Base-by-base conservation (phyloP, 1,140 invertebrate genomes). In the Megalopta genalis region DNA sequence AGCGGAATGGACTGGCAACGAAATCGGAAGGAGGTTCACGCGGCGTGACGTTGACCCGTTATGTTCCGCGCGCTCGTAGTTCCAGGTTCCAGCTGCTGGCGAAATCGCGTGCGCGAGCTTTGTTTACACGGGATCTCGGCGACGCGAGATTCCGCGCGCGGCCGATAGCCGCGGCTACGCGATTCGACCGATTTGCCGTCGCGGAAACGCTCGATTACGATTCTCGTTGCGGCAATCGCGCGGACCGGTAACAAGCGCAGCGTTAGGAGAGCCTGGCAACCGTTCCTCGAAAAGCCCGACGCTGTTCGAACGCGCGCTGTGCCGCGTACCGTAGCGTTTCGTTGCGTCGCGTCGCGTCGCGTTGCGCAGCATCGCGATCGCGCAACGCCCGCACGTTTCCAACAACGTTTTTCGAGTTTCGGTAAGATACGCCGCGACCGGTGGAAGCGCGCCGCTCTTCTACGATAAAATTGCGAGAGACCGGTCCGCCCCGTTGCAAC, bases 41-140 rank as follows among this genome's bases (percentile, higher is more conserved):
- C 75, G 77, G 60, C 86, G 83, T 87, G 83, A 87, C 86, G 86
- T 78, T 83, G 77, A 69, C 74, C 86, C 86, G 86, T 87, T 87
- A 87, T 69, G 52, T 75, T 78, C 63, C 77, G 73, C 46, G 64
- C 52, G 60, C 23, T 70, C 69, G 49, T 69, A 73, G 77, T 42
- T 27, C 39, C 27, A 72, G 73, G 77, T 42, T 27, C 39, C 27
- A 57, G 80, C 76, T 64, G 60, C 74, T 67, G 71, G 54, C 75
- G 67, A 59, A 63, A 66, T 14, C 60, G 46, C 67, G 68, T 65
- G 63, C 77, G 52, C 60, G 46, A 77, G 66, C 60, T 66, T 68
- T 82, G 54, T 79, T 73, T 75, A 39, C 57, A 21, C 63, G 46
- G 4, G 21, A 57, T 57, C 54, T 57, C n/a, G 54, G 54, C 54